These are phyloP conservation scores for Neodontobutis hainanensis DNA, from an alignment of 2,113 vertebrate genomes.

Conservation along the genomic window DNA sequence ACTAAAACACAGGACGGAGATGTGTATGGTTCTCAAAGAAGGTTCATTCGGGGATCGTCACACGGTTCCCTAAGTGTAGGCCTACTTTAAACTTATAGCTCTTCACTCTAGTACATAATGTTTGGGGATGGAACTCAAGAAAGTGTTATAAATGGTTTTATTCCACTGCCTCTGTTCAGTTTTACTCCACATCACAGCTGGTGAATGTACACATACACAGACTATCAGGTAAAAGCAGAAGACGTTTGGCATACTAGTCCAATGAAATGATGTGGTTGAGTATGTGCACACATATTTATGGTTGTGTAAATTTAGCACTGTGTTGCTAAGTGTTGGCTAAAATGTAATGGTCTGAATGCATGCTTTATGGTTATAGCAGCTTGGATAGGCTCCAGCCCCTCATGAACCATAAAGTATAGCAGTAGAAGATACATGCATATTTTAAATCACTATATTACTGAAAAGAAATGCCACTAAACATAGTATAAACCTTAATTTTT, in stretches of 20 bases:
- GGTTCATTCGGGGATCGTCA: not conserved
- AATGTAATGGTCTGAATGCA: too few relatives aligned
- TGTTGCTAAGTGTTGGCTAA: too few relatives aligned
- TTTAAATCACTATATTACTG: not conserved
- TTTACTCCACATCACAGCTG: too few relatives aligned
- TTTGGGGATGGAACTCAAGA: not conserved
- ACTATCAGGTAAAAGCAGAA: not conserved
- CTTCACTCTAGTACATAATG: not conserved
- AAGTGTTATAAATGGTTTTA: too few relatives aligned
- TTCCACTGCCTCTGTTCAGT: too few relatives aligned
- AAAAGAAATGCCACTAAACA: constrained; percentile 7
- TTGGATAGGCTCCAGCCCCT: not conserved
- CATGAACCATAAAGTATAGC: not conserved
- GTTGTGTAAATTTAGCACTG: too few relatives aligned
- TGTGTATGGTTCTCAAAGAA: not conserved
- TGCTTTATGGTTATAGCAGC: not conserved
- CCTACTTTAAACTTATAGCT: not conserved
- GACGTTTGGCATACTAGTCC: not conserved
- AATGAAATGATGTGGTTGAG: not conserved
- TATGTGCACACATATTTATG: too few relatives aligned
- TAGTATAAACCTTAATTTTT: constrained; percentile 6
- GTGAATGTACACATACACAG: too few relatives aligned
- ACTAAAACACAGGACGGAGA: constrained; percentile 7
- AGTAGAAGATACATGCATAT: too few relatives aligned
- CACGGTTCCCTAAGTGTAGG: not conserved